Percentiles rank a stretch among this genome's conserved stretches.
Conservation (phyloP, 1,140 invertebrate species). For the Ips nitidus region DNA sequence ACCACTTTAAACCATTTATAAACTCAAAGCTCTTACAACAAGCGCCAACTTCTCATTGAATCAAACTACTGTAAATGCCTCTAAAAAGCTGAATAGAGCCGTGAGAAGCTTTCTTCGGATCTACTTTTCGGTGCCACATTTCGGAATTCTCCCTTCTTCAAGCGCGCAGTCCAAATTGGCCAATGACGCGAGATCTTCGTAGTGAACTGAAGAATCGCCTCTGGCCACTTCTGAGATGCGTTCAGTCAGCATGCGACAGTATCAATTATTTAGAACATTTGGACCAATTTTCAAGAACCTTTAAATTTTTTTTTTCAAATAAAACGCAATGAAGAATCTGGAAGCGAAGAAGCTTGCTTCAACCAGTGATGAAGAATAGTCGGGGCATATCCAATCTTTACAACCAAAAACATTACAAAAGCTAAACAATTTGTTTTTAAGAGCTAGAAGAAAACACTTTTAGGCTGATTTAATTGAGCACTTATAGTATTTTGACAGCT, state of each 20-base stretch:
- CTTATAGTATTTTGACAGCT: no score
- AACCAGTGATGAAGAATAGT: no score
- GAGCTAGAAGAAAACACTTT: no score
- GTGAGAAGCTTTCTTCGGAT: slow-evolving; percentile 35
- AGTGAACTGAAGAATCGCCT: slow-evolving; percentile 28
- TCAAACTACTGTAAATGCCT: neutral
- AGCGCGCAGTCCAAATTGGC: slow-evolving; percentile 12
- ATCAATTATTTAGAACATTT: no score
- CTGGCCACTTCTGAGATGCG: slow-evolving; percentile 29
- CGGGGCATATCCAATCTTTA: no score
- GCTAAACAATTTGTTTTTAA: no score
- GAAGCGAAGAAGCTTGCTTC: no score
- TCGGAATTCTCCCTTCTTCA: slow-evolving; percentile 38
- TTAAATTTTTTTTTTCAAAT: no score
- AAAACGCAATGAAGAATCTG: no score
- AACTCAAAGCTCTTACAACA: slow-evolving; percentile 1
- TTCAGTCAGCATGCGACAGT: neutral
- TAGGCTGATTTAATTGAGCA: no score
- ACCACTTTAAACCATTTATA: neutral
- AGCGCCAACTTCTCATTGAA: slow-evolving; percentile 1
- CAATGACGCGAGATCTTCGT: slow-evolving; percentile 24
- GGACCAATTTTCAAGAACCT: no score
- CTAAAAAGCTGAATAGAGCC: slow-evolving; percentile 9
- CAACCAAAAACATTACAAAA: no score
- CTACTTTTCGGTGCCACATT: slow-evolving; percentile 45